These are phyloP conservation scores for Porites rus DNA, from an alignment of 92 coral and sea anemone genomes.

Conservation along the genomic window DNA sequence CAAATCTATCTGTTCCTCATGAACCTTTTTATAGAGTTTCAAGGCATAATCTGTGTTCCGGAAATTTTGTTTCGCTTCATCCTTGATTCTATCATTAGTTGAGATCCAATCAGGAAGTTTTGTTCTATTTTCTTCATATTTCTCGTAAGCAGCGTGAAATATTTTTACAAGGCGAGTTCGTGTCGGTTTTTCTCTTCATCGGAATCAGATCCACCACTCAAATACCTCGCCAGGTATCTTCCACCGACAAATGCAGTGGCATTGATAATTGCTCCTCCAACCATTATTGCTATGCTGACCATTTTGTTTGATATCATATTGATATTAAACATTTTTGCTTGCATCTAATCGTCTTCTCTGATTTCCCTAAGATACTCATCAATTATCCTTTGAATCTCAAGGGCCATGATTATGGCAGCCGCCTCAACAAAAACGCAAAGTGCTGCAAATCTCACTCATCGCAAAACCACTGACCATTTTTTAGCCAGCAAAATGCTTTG, in stretches of 20 bases:
- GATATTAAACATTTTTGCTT: no score
- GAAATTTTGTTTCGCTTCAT: neutral
- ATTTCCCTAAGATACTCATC: no score
- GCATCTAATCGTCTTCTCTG: neutral
- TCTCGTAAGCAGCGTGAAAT: neutral
- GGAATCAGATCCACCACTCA: neutral
- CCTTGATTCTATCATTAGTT: neutral
- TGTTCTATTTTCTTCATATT: neutral
- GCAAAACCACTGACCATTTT: neutral
- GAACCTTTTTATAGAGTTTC: neutral
- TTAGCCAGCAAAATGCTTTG: neutral
- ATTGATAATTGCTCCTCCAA: neutral
- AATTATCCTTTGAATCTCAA: neutral
- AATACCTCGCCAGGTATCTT: neutral
- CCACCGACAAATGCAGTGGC: neutral
- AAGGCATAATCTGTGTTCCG: neutral
- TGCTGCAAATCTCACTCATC: neutral
- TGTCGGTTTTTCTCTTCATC: neutral
- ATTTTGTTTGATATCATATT: no score
- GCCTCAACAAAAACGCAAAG: neutral
- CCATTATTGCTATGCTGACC: no score
- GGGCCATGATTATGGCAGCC: neutral
- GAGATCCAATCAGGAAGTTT: neutral
- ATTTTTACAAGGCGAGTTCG: neutral
- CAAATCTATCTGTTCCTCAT: neutral